These are phyloP conservation scores for Drosophila tropicalis DNA, from an alignment of 1,140 invertebrate genomes.

Conservation along the genomic window DNA sequence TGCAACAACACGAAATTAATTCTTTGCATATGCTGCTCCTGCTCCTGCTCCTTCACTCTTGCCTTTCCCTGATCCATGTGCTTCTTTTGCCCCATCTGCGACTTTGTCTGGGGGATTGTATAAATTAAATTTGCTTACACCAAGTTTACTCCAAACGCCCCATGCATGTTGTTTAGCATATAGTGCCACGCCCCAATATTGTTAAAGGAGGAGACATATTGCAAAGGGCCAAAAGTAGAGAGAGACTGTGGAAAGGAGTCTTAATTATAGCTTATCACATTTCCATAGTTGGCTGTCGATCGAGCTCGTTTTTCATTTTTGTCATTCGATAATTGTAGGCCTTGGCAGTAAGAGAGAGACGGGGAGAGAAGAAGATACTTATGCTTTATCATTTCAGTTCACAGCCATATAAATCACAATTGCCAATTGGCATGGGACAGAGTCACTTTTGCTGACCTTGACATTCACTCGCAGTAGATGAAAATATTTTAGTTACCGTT, in stretches of 20 bases:
- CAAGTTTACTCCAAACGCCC: constrained; percentile 57
- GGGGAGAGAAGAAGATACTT: background rate
- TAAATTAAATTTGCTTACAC: constrained; percentile 82
- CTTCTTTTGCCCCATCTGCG: background rate
- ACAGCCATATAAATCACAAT: constrained; percentile 64
- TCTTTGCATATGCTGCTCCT: constrained; percentile 67
- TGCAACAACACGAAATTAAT: constrained; percentile 68
- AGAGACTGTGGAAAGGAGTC: constrained; percentile 28
- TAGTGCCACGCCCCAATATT: constrained; percentile 58
- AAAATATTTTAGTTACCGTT: constrained; percentile 39
- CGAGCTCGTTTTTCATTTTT: constrained; percentile 80
- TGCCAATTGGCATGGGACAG: constrained; percentile 19
- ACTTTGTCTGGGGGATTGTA: constrained; percentile 51
- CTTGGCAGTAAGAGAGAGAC: constrained; percentile 9
- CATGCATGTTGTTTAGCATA: constrained; percentile 82
- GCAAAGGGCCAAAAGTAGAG: background rate
- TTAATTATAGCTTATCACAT: constrained; percentile 83
- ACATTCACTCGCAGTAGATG: constrained; percentile 25
- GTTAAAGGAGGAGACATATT: constrained; percentile 14
- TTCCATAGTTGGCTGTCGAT: constrained; percentile 70
- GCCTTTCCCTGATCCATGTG: constrained; percentile 26
- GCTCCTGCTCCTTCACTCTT: background rate
- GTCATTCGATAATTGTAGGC: constrained; percentile 61
- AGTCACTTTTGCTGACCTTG: constrained; percentile 38
- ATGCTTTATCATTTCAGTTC: constrained; percentile 38